Conservation (phyloP, 2,888 invertebrate genomes). For the Rosalia funebris region DNA sequence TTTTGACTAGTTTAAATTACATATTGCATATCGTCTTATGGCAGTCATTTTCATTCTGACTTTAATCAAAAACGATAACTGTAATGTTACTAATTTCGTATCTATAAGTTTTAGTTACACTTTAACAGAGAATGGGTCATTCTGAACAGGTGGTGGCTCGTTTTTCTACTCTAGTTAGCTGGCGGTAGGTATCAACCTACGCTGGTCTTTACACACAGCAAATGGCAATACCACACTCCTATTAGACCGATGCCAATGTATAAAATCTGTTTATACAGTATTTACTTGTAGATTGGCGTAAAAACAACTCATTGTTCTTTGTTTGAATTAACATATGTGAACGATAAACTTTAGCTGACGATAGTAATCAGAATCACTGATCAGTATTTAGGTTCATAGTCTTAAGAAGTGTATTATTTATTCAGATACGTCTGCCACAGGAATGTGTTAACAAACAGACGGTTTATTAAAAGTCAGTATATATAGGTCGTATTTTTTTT, state of each 20-base stretch:
- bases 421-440: background rate
- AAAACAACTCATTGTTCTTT: slow-evolving; percentile 20
- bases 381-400: slow-evolving; percentile 5
- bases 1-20: too few relatives aligned
- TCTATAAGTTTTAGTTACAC: background rate
- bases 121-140: too few relatives aligned
- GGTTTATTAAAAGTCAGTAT: too few relatives aligned
- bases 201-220: slow-evolving; percentile 20
- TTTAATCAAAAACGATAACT: background rate
- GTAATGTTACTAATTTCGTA: slow-evolving; percentile 5
- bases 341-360: slow-evolving; percentile 15
- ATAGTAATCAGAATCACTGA: slow-evolving; percentile 12
- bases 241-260: background rate
- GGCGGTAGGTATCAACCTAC: slow-evolving; percentile 37
- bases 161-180: slow-evolving; percentile 36
- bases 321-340: slow-evolving; percentile 19
- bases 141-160: slow-evolving; percentile 38
- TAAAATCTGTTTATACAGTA: slow-evolving; percentile 18
- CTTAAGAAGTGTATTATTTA: background rate
- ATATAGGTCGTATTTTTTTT: too few relatives aligned
- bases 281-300: slow-evolving; percentile 10
- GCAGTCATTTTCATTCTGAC: background rate
- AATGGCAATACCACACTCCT: slow-evolving; percentile 9
- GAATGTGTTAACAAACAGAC: too few relatives aligned
- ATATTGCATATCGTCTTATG: too few relatives aligned